These are phyloP conservation scores for Gallinago solitaria DNA, from an alignment of 2,797 vertebrate genomes.

Conservation along the genomic window DNA sequence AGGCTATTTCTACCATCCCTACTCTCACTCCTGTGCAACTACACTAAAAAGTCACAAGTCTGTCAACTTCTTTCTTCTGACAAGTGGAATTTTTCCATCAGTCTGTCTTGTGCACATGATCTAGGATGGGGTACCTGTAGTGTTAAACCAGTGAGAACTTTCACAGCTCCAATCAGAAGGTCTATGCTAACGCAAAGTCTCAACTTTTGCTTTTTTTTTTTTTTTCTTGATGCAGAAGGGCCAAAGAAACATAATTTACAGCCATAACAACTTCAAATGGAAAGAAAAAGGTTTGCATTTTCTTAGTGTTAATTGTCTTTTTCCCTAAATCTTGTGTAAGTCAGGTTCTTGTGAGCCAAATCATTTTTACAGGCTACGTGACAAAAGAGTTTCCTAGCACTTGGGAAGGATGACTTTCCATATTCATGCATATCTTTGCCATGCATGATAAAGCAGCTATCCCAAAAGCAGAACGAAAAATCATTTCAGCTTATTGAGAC, in stretches of 20 bases:
- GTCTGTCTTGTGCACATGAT: neutral
- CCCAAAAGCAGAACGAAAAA: neutral
- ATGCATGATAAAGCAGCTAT: neutral
- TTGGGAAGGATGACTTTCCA: neutral
- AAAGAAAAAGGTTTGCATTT: neutral
- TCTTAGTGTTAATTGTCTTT: neutral
- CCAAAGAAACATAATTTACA: neutral
- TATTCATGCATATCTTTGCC: neutral
- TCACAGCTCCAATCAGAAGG: fast-evolving
- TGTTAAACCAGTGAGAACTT: neutral
- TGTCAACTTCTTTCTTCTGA: neutral
- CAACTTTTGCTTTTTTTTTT: neutral
- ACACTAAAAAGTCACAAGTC: neutral
- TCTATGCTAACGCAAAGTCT: neutral
- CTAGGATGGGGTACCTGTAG: neutral
- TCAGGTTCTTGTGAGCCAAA: neutral
- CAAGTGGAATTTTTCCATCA: neutral
- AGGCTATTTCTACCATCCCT: conserved; percentile 23
- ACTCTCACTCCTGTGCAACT: neutral
- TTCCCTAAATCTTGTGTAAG: neutral
- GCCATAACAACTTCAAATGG: neutral
- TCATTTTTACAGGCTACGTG: neutral
- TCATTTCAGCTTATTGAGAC: neutral
- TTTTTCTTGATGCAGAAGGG: neutral
- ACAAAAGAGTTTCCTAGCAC: neutral